A percentile compares a stretch with the other conserved stretches of the same genome.
Evolutionary conservation across 2,113 vertebrate species (phyloP).

Genomic region (Enhydra lutris): DNA sequence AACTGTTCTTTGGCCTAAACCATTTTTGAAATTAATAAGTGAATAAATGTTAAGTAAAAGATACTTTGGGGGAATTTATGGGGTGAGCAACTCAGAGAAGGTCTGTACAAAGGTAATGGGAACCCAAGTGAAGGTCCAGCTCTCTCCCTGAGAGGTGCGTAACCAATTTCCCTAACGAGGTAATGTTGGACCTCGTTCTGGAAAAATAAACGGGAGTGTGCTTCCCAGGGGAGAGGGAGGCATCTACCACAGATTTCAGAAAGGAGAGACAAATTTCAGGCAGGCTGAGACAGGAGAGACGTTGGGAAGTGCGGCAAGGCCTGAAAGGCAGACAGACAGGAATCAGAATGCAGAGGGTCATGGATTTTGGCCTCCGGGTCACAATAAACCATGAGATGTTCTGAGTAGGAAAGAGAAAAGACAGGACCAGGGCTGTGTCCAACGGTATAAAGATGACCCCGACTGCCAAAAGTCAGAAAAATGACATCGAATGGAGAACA

Average conservation of each 20-base stretch:
- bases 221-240: background rate
- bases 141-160: background rate
- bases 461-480: background rate
- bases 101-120: background rate
- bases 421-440: background rate
- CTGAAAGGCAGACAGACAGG: background rate
- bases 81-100: accelerated
- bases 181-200: background rate
- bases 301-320: background rate
- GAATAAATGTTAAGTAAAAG: background rate
- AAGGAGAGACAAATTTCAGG: background rate
- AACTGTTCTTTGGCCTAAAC: background rate
- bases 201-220: background rate
- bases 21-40: background rate
- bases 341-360: background rate
- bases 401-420: background rate
- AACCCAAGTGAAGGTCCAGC: background rate
- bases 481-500: background rate
- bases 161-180: background rate
- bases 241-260: background rate
- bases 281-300: background rate
- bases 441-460: background rate
- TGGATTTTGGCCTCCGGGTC: background rate
- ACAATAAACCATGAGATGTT: background rate
- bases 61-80: background rate